A percentile compares a stretch with the other conserved stretches of the same genome.
These are phyloP conservation scores for Tetraneura akinire DNA, from an alignment of 1,140 invertebrate genomes.

Conservation along the genomic window DNA sequence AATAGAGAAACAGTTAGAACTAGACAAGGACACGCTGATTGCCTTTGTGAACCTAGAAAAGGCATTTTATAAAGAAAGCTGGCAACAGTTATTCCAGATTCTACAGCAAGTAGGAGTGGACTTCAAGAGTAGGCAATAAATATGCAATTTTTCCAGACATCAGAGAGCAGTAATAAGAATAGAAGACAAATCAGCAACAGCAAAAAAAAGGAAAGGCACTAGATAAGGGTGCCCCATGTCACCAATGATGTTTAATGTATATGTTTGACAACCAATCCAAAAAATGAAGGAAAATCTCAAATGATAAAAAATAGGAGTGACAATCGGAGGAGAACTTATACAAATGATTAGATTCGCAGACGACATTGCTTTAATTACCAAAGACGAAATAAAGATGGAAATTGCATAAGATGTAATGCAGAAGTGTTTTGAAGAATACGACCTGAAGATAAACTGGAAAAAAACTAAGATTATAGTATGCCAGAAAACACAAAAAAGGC, in stretches of 20 bases:
- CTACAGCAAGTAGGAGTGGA: neutral
- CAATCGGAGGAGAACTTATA: neutral
- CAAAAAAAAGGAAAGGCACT: neutral
- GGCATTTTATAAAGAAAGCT: neutral
- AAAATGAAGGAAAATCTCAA: no score
- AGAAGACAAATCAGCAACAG: neutral
- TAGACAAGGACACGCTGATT: slow-evolving; percentile 13
- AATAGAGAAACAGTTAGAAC: neutral
- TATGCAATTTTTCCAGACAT: neutral
- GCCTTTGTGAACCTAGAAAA: neutral
- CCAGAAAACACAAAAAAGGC: neutral
- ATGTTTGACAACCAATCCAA: no score
- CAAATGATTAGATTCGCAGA: neutral
- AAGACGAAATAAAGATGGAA: slow-evolving; percentile 7
- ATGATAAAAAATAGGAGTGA: no score
- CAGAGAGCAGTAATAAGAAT: slow-evolving; percentile 8
- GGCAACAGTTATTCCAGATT: slow-evolving; percentile 1
- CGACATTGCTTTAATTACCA: neutral
- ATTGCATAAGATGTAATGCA: neutral
- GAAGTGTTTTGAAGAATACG: slow-evolving; percentile 18
- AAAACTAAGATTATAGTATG: neutral
- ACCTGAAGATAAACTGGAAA: slow-evolving; percentile 18
- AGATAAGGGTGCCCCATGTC: neutral
- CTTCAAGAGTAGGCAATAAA: neutral
- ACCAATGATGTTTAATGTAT: neutral